phyloP scores from a whole-genome alignment of 2,888 invertebrate species.

The Galerucella calmariensis region DNA sequence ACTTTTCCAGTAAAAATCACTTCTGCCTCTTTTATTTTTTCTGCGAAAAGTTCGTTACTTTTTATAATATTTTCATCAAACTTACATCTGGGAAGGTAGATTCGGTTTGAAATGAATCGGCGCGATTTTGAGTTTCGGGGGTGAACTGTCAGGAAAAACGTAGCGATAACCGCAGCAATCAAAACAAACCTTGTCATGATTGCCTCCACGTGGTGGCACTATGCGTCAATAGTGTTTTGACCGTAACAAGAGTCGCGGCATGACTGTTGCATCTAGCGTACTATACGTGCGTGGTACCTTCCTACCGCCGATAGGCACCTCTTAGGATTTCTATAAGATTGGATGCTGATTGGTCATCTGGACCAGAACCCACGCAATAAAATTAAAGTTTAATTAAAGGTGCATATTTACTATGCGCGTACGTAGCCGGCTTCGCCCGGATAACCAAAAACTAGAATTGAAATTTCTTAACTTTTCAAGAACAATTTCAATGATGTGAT shows the following conservation, averaged over 20 bases:
- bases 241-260: constrained; percentile 56
- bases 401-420: constrained; percentile 52
- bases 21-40: constrained; percentile 55
- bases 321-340: constrained; percentile 61
- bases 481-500: neutral
- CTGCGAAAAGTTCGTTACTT: constrained; percentile 55
- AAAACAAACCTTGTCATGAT: constrained; percentile 36
- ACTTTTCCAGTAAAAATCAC: constrained; percentile 63
- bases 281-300: constrained; percentile 57
- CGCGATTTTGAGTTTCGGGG: constrained; percentile 47
- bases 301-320: constrained; percentile 60
- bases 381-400: constrained; percentile 55
- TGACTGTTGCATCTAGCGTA: constrained; percentile 55
- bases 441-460: neutral
- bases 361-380: constrained; percentile 58
- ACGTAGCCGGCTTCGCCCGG: constrained; percentile 1
- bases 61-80: constrained; percentile 60
- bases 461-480: neutral
- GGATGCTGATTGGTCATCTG: constrained; percentile 58
- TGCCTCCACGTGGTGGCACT: constrained; percentile 39
- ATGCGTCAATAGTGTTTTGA: constrained; percentile 46
- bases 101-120: constrained; percentile 48
- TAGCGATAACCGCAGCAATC: constrained; percentile 26
- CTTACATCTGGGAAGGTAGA: constrained; percentile 60
- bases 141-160: constrained; percentile 30